Percentiles rank a stretch among this genome's conserved stretches.
phyloP scores from a whole-genome alignment of 2,888 invertebrate genomes.

The Erebia ligea region DNA sequence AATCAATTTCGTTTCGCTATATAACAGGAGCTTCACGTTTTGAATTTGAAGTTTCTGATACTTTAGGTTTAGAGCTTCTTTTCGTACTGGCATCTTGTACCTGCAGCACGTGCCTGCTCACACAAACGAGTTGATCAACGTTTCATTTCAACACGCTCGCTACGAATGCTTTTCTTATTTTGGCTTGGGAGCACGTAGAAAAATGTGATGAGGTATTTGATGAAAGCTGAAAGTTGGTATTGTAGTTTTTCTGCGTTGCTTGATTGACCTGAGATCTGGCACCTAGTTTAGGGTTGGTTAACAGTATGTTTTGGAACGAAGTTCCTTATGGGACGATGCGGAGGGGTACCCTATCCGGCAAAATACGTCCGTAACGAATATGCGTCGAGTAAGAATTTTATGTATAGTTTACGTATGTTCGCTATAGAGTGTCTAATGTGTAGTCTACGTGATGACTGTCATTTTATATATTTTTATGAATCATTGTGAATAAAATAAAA shows the following conservation, averaged over 20 bases:
- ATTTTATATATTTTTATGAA: too few relatives aligned
- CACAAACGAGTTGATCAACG: slow-evolving; percentile 32
- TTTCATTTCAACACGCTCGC: slow-evolving; percentile 29
- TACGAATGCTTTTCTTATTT: slow-evolving; percentile 23
- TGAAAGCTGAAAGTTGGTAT: not conserved
- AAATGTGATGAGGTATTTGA: not conserved
- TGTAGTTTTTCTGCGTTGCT: not conserved
- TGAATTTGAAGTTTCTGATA: slow-evolving; percentile 22
- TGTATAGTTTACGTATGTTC: too few relatives aligned
- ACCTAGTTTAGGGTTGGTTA: not conserved
- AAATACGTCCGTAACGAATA: too few relatives aligned
- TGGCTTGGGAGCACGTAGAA: not conserved
- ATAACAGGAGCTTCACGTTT: slow-evolving; percentile 15
- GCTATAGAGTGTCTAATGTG: too few relatives aligned
- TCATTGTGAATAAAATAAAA: too few relatives aligned
- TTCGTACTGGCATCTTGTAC: slow-evolving; percentile 23
- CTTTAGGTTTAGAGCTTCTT: slow-evolving; percentile 20
- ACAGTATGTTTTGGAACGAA: too few relatives aligned
- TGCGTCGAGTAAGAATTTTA: too few relatives aligned
- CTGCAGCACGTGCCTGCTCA: slow-evolving; percentile 28
- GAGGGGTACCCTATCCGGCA: too few relatives aligned
- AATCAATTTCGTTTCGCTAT: slow-evolving; percentile 20
- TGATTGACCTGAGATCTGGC: not conserved
- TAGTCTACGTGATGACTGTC: too few relatives aligned
- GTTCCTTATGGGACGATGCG: too few relatives aligned